Conservation (phyloP, 2,113 vertebrate species). For the Plectropomus leopardus region DNA sequence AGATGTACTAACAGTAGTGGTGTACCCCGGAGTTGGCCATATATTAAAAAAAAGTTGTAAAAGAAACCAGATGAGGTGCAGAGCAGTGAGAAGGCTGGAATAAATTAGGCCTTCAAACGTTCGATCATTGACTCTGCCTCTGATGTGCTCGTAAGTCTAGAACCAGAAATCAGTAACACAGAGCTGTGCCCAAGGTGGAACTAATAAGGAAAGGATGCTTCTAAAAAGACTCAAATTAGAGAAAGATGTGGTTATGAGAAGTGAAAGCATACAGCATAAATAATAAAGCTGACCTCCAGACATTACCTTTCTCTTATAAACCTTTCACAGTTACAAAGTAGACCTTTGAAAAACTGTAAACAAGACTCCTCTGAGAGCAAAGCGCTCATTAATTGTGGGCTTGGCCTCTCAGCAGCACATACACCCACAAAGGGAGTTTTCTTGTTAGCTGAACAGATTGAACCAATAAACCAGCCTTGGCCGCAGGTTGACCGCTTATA, state of each 20-base stretch:
- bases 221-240: slow-evolving; percentile 36
- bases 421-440: slow-evolving; percentile 25
- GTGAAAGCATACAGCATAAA: slow-evolving; percentile 12
- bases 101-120: slow-evolving; percentile 72
- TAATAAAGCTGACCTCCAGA: slow-evolving; percentile 16
- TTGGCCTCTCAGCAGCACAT: slow-evolving; percentile 15
- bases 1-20: slow-evolving; percentile 12
- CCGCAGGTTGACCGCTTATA: slow-evolving; percentile 1
- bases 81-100: slow-evolving; percentile 66
- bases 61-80: slow-evolving; percentile 74
- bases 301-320: slow-evolving; percentile 15
- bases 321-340: slow-evolving; percentile 30
- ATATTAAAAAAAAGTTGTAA: slow-evolving; percentile 50
- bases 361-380: slow-evolving; percentile 25
- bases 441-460: slow-evolving; percentile 31
- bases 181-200: slow-evolving; percentile 48
- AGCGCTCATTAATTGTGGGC: slow-evolving; percentile 49
- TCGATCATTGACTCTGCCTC: slow-evolving; percentile 58
- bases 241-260: slow-evolving; percentile 20
- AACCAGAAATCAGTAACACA: slow-evolving; percentile 55
- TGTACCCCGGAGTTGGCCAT: slow-evolving; percentile 38
- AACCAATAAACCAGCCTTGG: slow-evolving; percentile 40
- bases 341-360: slow-evolving; percentile 41
- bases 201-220: slow-evolving; percentile 61
- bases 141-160: slow-evolving; percentile 52